Conservation (phyloP, 2,888 invertebrate species). For the Xanthorhoe spadicearia region DNA sequence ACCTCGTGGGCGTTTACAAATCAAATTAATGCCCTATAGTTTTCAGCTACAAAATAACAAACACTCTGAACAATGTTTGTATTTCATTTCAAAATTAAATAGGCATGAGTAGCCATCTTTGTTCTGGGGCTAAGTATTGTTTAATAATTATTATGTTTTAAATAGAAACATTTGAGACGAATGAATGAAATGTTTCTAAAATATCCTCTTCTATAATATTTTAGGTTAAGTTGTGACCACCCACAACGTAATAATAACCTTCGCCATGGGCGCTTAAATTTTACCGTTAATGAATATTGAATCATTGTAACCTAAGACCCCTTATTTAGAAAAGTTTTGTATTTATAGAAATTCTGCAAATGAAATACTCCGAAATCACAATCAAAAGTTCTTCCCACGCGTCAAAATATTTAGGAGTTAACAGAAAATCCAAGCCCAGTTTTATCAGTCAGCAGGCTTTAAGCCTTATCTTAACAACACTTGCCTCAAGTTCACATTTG, state of each 20-base stretch:
- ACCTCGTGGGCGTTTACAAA: slow-evolving; percentile 38
- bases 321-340: no score
- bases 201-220: no score
- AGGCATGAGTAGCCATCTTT: background rate
- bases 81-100: slow-evolving; percentile 20
- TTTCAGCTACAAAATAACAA: slow-evolving; percentile 35
- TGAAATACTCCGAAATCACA: slow-evolving; percentile 18
- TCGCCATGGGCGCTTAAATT: no score
- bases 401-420: slow-evolving; percentile 24
- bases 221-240: no score
- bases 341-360: background rate
- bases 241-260: no score
- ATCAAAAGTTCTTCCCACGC: slow-evolving; percentile 15
- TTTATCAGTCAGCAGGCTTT: slow-evolving; percentile 32
- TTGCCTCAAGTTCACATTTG: slow-evolving; percentile 42
- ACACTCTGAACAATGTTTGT: slow-evolving; percentile 18
- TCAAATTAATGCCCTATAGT: slow-evolving; percentile 38
- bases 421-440: slow-evolving; percentile 30
- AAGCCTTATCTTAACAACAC: slow-evolving; percentile 43
- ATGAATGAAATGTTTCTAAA: background rate
- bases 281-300: no score
- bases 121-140: background rate
- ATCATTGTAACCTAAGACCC: no score
- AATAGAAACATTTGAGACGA: background rate
- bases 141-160: background rate